These are phyloP conservation scores for Ahaetulla prasina DNA, from an alignment of 2,113 vertebrate species.

Conservation along the genomic window DNA sequence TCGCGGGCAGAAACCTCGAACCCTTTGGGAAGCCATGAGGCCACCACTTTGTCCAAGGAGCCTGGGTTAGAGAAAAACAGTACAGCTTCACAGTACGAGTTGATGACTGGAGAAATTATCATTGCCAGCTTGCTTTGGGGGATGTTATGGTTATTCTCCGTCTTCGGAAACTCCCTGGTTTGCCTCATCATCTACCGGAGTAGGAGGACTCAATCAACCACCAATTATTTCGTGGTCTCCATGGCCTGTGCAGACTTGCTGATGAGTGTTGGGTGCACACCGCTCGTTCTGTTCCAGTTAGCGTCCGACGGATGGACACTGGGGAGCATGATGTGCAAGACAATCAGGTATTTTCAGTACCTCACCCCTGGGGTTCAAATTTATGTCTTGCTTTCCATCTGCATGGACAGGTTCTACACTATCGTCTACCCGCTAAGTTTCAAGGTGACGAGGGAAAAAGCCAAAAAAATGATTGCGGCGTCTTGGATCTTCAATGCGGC, in stretches of 20 bases:
- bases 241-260: slow-evolving; percentile 90
- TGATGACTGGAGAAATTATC: slow-evolving; percentile 70
- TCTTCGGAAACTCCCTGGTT: slow-evolving; percentile 85
- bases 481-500: slow-evolving; percentile 80
- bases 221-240: slow-evolving; percentile 93
- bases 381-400: slow-evolving; percentile 86
- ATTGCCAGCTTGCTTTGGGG: slow-evolving; percentile 74
- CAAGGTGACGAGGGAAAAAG: slow-evolving; percentile 91
- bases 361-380: slow-evolving; percentile 85
- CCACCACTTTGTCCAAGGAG: slow-evolving; percentile 27
- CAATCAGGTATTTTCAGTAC: slow-evolving; percentile 81
- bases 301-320: slow-evolving; percentile 75
- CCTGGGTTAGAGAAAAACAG: slow-evolving; percentile 56
- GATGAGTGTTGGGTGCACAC: slow-evolving; percentile 73
- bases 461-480: slow-evolving; percentile 88
- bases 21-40: slow-evolving; percentile 29
- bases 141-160: slow-evolving; percentile 80
- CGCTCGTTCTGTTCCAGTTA: slow-evolving; percentile 83
- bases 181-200: slow-evolving; percentile 91
- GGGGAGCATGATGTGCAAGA: slow-evolving; percentile 72
- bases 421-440: slow-evolving; percentile 91
- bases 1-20: slow-evolving; percentile 59
- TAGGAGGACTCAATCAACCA: slow-evolving; percentile 87
- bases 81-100: slow-evolving; percentile 50
- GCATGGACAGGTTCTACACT: slow-evolving; percentile 88